Conservation (phyloP, 2,888 invertebrate genomes). For the Palloptera scutellata region DNA sequence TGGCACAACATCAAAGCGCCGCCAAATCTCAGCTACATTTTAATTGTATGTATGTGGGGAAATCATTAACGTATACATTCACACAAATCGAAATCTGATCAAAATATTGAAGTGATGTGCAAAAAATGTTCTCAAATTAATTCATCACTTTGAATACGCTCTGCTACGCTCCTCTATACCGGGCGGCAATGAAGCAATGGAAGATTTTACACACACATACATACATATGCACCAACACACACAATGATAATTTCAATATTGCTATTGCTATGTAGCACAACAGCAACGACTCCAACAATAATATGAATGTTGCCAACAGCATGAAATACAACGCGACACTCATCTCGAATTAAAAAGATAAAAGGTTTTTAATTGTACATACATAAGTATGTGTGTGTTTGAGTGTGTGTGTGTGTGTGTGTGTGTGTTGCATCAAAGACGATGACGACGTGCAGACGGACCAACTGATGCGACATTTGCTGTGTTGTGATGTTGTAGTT, state of each 20-base stretch:
- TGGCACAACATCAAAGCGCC: too few species aligned
- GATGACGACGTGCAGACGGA: slow-evolving; percentile 10
- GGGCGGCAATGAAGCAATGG: not conserved
- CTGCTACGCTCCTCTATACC: not conserved
- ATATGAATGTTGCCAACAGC: not conserved
- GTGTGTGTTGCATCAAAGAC: slow-evolving; percentile 4
- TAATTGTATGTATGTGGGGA: too few species aligned
- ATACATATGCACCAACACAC: too few species aligned
- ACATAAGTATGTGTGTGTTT: not conserved
- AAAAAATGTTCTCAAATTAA: slow-evolving; percentile 23
- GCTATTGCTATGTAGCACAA: not conserved
- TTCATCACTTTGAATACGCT: slow-evolving; percentile 15
- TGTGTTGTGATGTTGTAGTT: too few species aligned
- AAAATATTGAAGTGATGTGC: slow-evolving; percentile 25
- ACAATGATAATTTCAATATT: not conserved
- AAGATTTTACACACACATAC: not conserved
- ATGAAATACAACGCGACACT: not conserved
- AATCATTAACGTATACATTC: too few species aligned
- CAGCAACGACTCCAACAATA: slow-evolving; percentile 4
- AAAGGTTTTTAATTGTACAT: not conserved
- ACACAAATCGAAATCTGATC: slow-evolving; percentile 25
- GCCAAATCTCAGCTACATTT: too few species aligned
- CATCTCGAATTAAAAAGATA: not conserved
- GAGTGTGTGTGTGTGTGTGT: not conserved
- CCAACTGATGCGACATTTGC: too few species aligned